These are phyloP conservation scores for Brachyalestes nurse DNA, from an alignment of 2,797 vertebrate genomes.

Conservation along the genomic window DNA sequence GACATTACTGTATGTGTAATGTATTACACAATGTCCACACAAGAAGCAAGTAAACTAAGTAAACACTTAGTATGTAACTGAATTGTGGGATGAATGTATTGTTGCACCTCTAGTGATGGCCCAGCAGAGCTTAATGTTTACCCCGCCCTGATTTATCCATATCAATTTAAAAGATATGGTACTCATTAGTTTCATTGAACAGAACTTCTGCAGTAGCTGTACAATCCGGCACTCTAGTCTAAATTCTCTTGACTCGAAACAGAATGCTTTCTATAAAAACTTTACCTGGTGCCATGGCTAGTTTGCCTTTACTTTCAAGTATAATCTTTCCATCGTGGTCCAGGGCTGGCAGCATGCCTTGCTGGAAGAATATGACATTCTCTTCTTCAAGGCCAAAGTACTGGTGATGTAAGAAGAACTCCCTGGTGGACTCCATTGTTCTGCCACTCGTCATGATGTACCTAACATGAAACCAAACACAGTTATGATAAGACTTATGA, in stretches of 20 bases:
- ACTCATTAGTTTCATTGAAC: not conserved
- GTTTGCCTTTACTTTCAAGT: constrained; percentile 88
- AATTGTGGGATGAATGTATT: too few relatives aligned
- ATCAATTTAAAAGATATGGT: not conserved
- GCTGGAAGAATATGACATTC: constrained; percentile 92
- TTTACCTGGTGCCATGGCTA: constrained; percentile 95
- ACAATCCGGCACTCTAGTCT: not conserved
- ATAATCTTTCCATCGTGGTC: constrained; percentile 92
- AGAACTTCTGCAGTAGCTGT: not conserved
- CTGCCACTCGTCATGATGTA: constrained; percentile 98
- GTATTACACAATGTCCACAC: too few relatives aligned
- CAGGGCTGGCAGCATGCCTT: constrained; percentile 97
- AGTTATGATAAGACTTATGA: not conserved
- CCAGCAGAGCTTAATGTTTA: not conserved
- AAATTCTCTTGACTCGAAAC: not conserved
- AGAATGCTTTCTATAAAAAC: not conserved
- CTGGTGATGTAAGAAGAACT: constrained; percentile 85
- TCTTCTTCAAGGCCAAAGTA: constrained; percentile 89
- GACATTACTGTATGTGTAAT: too few relatives aligned
- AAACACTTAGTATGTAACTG: too few relatives aligned
- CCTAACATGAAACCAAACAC: constrained; percentile 74
- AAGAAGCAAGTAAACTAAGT: too few relatives aligned
- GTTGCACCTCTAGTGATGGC: too few relatives aligned
- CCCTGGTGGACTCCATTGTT: constrained; percentile 90
- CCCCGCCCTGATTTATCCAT: not conserved